Evolutionary conservation across 2,888 invertebrate genomes (phyloP).

Genomic region (Drepana falcataria): DNA sequence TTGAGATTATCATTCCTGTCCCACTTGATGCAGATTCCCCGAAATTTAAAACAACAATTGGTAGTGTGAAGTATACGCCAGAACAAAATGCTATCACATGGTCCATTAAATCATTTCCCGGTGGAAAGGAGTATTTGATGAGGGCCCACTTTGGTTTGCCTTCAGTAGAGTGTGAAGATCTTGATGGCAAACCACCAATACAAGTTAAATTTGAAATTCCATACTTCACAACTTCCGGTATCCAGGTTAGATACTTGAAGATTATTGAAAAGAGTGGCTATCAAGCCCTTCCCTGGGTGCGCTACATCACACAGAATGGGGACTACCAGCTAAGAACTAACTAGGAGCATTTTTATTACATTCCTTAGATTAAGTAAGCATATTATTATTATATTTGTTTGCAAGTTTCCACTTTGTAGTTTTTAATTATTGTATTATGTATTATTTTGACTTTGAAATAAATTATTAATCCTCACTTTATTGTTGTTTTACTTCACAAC

Average conservation of each 20-base stretch:
- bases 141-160: slow-evolving; percentile 98
- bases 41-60: slow-evolving; percentile 98
- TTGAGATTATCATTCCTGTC: slow-evolving; percentile 97
- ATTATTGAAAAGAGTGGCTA: slow-evolving; percentile 99
- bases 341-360: slow-evolving; percentile 58
- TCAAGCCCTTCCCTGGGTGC: slow-evolving; percentile 98
- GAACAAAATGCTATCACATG: slow-evolving; percentile 98
- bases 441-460: slow-evolving; percentile 45
- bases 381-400: slow-evolving; percentile 36
- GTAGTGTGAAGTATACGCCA: slow-evolving; percentile 97
- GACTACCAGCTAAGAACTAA: slow-evolving; percentile 98
- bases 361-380: slow-evolving; percentile 35
- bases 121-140: slow-evolving; percentile 99
- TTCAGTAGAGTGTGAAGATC: slow-evolving; percentile 95
- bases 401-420: slow-evolving; percentile 48
- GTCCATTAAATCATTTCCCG: slow-evolving; percentile 98
- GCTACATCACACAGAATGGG: slow-evolving; percentile 99
- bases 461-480: slow-evolving; percentile 43
- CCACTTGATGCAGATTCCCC: slow-evolving; percentile 98
- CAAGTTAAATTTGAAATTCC: slow-evolving; percentile 99
- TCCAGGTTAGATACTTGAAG: slow-evolving; percentile 97
- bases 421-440: slow-evolving; percentile 49
- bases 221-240: slow-evolving; percentile 98
- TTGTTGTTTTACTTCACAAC: slow-evolving; percentile 18
- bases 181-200: slow-evolving; percentile 97